A percentile compares a stretch with the other conserved stretches of the same genome.
Conservation (phyloP, 1,140 invertebrate species). For the Centruroides vittatus region DNA sequence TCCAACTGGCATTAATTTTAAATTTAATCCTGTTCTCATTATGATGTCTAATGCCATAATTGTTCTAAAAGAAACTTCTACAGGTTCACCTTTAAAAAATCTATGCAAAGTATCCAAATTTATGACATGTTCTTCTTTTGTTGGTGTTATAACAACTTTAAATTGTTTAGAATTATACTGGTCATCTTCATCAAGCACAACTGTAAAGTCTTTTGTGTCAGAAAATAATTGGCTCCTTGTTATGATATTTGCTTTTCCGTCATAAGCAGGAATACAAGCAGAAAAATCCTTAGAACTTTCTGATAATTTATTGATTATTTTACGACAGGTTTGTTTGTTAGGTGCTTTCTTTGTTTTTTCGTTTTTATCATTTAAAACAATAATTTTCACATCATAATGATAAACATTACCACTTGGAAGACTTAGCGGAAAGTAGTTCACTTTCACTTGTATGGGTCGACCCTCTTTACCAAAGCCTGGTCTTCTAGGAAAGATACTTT, state of each 20-base stretch:
- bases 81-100: neutral
- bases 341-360: too few species aligned
- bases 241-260: constrained; percentile 7
- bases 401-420: too few species aligned
- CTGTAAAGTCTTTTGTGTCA: neutral
- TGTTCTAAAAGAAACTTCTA: neutral
- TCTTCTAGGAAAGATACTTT: too few species aligned
- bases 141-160: constrained; percentile 8
- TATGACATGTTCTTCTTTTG: constrained; percentile 3
- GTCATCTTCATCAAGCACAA: neutral
- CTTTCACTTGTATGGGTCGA: too few species aligned
- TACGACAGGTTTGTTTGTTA: too few species aligned
- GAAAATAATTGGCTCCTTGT: neutral
- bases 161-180: neutral
- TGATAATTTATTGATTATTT: too few species aligned
- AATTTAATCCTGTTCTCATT: neutral
- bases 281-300: too few species aligned
- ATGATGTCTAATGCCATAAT: neutral
- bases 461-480: too few species aligned
- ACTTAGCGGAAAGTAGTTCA: too few species aligned
- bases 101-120: constrained; percentile 9
- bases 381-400: too few species aligned
- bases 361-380: too few species aligned
- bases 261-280: constrained; percentile 1
- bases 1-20: neutral